These are phyloP conservation scores for Latrodectus elegans DNA, from an alignment of 2,888 invertebrate species.

Conservation along the genomic window DNA sequence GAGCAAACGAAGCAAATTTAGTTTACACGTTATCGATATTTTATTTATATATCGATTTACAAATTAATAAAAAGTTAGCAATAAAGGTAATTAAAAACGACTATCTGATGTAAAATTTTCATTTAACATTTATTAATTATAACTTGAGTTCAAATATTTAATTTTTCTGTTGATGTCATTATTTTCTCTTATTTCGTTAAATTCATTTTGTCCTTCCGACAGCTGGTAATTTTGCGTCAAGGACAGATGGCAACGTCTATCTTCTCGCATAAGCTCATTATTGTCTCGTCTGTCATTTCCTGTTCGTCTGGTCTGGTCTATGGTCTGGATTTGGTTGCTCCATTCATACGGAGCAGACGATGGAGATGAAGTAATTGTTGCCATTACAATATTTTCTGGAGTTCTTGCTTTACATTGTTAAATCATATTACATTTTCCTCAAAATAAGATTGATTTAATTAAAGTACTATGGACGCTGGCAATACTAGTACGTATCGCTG, in stretches of 20 bases:
- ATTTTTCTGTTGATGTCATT: no score
- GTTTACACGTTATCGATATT: no score
- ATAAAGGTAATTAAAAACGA: no score
- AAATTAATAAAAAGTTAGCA: no score
- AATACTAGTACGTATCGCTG: slow-evolving; percentile 52
- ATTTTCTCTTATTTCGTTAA: no score
- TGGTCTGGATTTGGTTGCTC: background rate
- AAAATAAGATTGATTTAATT: background rate
- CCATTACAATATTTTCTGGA: background rate
- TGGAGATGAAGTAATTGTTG: background rate
- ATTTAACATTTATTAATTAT: no score
- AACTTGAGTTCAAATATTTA: no score
- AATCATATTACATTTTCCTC: background rate
- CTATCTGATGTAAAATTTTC: no score
- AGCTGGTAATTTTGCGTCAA: background rate
- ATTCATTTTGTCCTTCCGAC: background rate
- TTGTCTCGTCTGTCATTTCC: slow-evolving; percentile 2
- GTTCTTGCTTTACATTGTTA: background rate
- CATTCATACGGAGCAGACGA: slow-evolving; percentile 14
- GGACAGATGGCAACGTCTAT: background rate
- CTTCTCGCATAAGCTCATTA: background rate
- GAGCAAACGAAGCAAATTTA: no score
- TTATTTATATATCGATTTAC: no score
- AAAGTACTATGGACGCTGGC: slow-evolving; percentile 53
- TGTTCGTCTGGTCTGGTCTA: background rate